Evolutionary conservation across 2,797 vertebrate species (phyloP).

Genomic region (Coluber constrictor): DNA sequence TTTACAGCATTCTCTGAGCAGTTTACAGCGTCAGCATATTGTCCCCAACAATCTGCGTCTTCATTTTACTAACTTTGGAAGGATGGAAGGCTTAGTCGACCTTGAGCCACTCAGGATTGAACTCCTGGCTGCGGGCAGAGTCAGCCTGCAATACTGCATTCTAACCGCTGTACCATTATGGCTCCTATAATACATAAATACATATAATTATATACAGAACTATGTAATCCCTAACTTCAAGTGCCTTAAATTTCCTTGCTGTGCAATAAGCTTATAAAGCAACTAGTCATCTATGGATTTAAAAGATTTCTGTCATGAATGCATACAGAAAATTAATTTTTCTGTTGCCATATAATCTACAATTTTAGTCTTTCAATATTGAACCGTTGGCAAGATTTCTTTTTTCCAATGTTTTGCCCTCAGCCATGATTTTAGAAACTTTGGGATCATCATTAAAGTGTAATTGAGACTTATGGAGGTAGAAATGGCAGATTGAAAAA

Average conservation of each 20-base stretch:
- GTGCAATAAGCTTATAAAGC: neutral
- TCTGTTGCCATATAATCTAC: neutral
- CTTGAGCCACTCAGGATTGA: neutral
- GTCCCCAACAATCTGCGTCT: neutral
- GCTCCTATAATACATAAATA: neutral
- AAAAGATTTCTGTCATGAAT: neutral
- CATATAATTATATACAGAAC: neutral
- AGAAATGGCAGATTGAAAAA: neutral
- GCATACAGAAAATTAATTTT: neutral
- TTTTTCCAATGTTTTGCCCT: neutral
- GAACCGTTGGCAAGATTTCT: neutral
- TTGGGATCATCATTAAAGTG: neutral
- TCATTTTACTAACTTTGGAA: neutral
- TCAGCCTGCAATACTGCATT: neutral
- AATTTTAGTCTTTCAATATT: neutral
- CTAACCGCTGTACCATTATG: neutral
- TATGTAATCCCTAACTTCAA: neutral
- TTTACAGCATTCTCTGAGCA: neutral
- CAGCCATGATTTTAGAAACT: neutral
- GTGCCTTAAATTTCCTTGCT: neutral
- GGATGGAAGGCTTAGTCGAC: neutral
- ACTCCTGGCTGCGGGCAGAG: neutral
- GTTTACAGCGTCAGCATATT: neutral
- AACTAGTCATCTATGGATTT: neutral
- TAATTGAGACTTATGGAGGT: neutral